phyloP scores from a whole-genome alignment of 2,113 vertebrate genomes.

The Ranitomeya variabilis region DNA sequence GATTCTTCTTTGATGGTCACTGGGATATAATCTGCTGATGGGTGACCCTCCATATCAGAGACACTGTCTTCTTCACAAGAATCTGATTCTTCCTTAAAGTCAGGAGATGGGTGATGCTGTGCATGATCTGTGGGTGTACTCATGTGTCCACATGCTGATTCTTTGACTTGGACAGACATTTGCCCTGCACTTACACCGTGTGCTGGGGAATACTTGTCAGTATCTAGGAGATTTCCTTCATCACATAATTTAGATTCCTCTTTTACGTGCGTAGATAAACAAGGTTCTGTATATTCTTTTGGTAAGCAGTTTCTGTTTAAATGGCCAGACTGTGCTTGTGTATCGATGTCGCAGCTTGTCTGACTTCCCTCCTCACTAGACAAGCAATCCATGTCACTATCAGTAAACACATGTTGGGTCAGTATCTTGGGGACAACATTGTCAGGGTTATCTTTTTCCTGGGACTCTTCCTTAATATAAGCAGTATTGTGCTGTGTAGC shows the following conservation, averaged over 20 bases:
- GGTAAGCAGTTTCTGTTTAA: not conserved
- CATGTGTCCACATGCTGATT: not conserved
- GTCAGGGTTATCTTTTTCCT: not conserved
- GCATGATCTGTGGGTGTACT: not conserved
- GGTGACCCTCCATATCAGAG: too few species aligned
- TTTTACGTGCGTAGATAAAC: not conserved
- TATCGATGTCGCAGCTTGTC: not conserved
- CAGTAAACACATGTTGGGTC: not conserved
- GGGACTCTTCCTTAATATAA: not conserved
- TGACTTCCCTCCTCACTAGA: not conserved
- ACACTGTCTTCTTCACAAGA: not conserved
- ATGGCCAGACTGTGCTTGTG: not conserved
- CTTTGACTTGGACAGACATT: not conserved
- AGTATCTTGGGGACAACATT: not conserved
- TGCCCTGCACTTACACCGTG: not conserved
- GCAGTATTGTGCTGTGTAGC: not conserved
- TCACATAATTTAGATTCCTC: not conserved
- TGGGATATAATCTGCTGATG: constrained; percentile 5
- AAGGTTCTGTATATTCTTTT: not conserved
- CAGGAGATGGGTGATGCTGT: not conserved
- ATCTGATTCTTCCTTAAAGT: not conserved
- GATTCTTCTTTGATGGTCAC: constrained; percentile 20
- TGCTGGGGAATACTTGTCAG: not conserved
- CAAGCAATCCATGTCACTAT: not conserved
- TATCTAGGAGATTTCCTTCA: not conserved